These are phyloP conservation scores for Oreochromis tanganicae DNA, from an alignment of 2,113 vertebrate species.

Conservation along the genomic window DNA sequence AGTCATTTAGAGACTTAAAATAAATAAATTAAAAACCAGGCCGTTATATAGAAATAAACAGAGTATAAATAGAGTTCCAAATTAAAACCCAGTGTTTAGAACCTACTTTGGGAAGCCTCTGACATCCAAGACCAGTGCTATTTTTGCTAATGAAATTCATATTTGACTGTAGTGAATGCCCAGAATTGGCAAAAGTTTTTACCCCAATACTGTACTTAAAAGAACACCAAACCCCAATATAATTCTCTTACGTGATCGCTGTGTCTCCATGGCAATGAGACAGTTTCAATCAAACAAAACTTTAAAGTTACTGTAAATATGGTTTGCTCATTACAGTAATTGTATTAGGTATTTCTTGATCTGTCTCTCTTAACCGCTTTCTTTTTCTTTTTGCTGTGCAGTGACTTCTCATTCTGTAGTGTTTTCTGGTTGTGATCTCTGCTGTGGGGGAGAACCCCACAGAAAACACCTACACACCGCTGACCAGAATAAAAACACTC, in stretches of 20 bases:
- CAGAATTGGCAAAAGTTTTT: neutral
- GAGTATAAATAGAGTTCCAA: neutral
- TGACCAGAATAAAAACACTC: constrained; percentile 53
- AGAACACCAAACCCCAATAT: neutral
- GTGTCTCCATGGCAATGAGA: neutral
- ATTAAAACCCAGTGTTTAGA: neutral
- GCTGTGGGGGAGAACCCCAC: constrained; percentile 37
- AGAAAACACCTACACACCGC: constrained; percentile 10
- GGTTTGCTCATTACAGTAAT: constrained; percentile 54
- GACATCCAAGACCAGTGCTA: neutral
- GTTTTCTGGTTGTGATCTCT: constrained; percentile 10
- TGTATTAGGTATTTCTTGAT: neutral
- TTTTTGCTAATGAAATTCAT: neutral
- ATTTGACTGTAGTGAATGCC: neutral
- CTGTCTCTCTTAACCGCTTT: neutral
- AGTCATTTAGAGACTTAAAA: neutral
- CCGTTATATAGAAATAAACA: too few relatives aligned
- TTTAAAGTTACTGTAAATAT: constrained; percentile 29
- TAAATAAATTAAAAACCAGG: neutral
- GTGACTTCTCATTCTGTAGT: neutral
- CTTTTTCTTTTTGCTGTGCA: neutral
- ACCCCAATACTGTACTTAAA: neutral
- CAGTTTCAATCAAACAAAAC: constrained; percentile 5
- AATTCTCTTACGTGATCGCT: neutral
- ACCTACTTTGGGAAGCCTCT: neutral